phyloP scores from a whole-genome alignment of 2,113 vertebrate species.

The Sinocyclocheilus maitianheensis region DNA sequence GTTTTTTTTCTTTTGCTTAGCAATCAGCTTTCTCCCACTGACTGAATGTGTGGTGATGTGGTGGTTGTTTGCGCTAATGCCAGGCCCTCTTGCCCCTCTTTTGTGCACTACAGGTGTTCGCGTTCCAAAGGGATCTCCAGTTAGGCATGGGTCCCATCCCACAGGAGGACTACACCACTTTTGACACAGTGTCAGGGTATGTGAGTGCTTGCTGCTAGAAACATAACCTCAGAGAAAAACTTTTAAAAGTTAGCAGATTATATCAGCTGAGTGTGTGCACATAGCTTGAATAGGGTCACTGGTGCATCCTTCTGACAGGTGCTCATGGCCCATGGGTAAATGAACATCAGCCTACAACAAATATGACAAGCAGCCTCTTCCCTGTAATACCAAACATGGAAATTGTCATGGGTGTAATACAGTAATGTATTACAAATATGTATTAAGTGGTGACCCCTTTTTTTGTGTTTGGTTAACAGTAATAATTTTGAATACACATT shows the following conservation, averaged over 20 bases:
- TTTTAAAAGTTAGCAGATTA: conserved; percentile 42
- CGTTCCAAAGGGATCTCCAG: conserved; percentile 90
- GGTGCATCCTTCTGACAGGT: background rate
- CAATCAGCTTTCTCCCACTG: conserved; percentile 43
- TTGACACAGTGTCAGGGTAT: conserved; percentile 75
- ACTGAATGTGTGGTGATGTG: conserved; percentile 43
- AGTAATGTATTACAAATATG: background rate
- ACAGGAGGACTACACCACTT: conserved; percentile 85
- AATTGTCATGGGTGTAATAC: background rate
- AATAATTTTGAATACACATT: conserved; percentile 96
- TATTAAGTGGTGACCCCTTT: background rate
- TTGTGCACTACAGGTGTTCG: conserved; percentile 85
- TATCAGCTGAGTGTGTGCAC: background rate
- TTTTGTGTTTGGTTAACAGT: conserved; percentile 69
- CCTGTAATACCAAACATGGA: conserved; percentile 20
- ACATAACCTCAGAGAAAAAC: conserved; percentile 57
- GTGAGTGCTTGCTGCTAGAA: conserved; percentile 47
- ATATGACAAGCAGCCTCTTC: conserved; percentile 17
- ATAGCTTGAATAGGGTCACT: background rate
- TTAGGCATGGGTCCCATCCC: conserved; percentile 90
- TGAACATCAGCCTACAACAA: conserved; percentile 24
- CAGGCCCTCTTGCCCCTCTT: conserved; percentile 41
- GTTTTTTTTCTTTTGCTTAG: conserved; percentile 45
- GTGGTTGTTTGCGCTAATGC: conserved; percentile 29
- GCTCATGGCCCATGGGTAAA: background rate